A percentile compares a stretch with the other conserved stretches of the same genome.
These are phyloP conservation scores for Saccopteryx bilineata DNA, from an alignment of 2,113 vertebrate genomes.

Conservation along the genomic window DNA sequence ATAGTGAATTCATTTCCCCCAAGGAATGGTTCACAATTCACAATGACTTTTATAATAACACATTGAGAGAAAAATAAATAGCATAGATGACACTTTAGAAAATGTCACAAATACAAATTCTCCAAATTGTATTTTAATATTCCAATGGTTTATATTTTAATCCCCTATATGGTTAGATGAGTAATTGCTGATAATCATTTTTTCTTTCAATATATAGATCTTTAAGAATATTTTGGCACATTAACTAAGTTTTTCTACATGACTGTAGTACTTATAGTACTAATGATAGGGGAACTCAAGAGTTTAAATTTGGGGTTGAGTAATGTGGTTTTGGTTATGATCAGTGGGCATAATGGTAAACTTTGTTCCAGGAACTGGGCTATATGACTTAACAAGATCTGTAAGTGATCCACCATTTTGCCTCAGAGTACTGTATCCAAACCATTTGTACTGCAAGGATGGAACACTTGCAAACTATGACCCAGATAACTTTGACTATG, in stretches of 20 bases:
- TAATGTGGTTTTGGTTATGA: no score
- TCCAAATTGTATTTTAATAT: conserved; percentile 53
- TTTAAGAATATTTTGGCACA: conserved; percentile 62
- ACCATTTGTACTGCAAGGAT: no score
- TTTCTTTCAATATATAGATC: conserved; percentile 51
- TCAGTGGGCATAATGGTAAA: no score
- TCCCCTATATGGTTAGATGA: conserved; percentile 69
- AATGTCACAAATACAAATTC: conserved; percentile 56
- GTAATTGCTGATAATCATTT: conserved; percentile 71
- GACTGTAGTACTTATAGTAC: neutral
- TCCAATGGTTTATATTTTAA: conserved; percentile 65
- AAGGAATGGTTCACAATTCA: neutral
- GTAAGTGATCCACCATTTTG: no score
- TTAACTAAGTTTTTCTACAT: conserved; percentile 51
- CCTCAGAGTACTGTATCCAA: no score
- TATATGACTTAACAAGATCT: no score
- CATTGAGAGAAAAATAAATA: conserved; percentile 36
- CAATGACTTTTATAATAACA: conserved; percentile 30
- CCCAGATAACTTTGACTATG: no score
- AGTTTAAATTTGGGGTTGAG: no score
- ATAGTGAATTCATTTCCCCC: conserved; percentile 43
- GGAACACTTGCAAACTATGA: no score
- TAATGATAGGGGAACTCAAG: neutral
- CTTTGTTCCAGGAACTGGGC: no score
- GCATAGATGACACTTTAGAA: conserved; percentile 19